These are phyloP conservation scores for Acanthococcus lagerstroemiae DNA, from an alignment of 2,888 invertebrate species.

Conservation along the genomic window DNA sequence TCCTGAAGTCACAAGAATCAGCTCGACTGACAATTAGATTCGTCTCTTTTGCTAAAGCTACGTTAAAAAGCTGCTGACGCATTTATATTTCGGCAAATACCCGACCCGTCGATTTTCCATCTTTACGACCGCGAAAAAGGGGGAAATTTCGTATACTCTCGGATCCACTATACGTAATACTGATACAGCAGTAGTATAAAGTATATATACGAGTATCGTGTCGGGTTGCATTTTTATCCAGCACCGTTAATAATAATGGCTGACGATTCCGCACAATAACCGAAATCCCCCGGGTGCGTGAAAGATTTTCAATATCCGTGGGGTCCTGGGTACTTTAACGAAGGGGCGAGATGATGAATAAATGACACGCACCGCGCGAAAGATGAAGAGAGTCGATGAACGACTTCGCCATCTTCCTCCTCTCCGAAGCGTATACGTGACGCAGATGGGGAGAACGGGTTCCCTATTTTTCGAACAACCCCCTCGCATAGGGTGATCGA, in stretches of 20 bases:
- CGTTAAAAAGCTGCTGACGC: too few species aligned
- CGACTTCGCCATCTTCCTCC: conserved; percentile 8
- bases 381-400: conserved; percentile 14
- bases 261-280: conserved; percentile 25
- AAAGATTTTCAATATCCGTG: conserved; percentile 28
- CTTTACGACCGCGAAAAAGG: too few species aligned
- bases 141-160: too few species aligned
- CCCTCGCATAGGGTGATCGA: background rate
- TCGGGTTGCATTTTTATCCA: conserved; percentile 25
- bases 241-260: conserved; percentile 28
- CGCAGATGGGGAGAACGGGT: conserved; percentile 16
- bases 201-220: conserved; percentile 4
- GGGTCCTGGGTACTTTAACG: conserved; percentile 9
- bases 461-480: conserved; percentile 20
- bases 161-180: too few species aligned
- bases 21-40: too few species aligned
- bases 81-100: too few species aligned
- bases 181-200: too few species aligned
- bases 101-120: too few species aligned
- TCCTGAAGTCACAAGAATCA: too few species aligned
- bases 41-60: too few species aligned
- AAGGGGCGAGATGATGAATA: conserved; percentile 18
- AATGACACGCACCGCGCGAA: conserved; percentile 22
- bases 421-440: conserved; percentile 11
- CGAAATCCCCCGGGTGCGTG: conserved; percentile 27